phyloP scores from a whole-genome alignment of 2,888 invertebrate species.

The Rhagium mordax region DNA sequence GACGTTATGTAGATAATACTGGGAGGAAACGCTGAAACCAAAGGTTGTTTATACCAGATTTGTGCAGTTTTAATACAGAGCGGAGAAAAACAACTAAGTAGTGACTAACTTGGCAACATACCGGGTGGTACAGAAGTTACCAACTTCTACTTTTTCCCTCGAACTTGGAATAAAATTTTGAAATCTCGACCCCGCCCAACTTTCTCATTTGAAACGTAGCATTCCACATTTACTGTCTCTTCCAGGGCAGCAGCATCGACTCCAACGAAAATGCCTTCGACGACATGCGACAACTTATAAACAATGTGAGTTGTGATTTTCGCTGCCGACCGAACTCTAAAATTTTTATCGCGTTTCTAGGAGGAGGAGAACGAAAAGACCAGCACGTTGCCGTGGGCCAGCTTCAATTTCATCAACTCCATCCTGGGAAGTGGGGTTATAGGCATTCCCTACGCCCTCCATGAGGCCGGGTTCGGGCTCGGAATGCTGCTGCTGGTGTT shows the following conservation, averaged over 20 bases:
- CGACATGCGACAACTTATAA: constrained; percentile 77
- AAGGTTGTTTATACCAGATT: too few species aligned
- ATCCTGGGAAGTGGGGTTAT: constrained; percentile 91
- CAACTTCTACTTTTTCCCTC: too few species aligned
- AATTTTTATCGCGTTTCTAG: constrained; percentile 54
- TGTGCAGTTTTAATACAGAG: too few species aligned
- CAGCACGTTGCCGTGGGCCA: constrained; percentile 81
- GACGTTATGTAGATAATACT: too few species aligned
- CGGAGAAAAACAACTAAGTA: too few species aligned
- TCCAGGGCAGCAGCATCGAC: constrained; percentile 76
- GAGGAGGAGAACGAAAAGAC: constrained; percentile 75
- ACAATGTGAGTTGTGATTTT: constrained; percentile 70
- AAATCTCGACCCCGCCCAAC: too few species aligned
- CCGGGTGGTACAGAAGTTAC: too few species aligned
- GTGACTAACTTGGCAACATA: too few species aligned
- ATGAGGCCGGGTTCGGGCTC: constrained; percentile 85
- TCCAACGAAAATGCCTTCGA: constrained; percentile 78
- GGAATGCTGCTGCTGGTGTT: constrained; percentile 80
- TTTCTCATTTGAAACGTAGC: background rate
- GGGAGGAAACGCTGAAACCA: too few species aligned
- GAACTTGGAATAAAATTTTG: too few species aligned
- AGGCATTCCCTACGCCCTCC: constrained; percentile 86
- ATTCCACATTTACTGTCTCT: constrained; percentile 34
- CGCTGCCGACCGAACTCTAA: background rate
- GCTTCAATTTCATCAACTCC: constrained; percentile 91